These are phyloP conservation scores for Babylonia areolata DNA, from an alignment of 1,140 invertebrate genomes.

Conservation along the genomic window DNA sequence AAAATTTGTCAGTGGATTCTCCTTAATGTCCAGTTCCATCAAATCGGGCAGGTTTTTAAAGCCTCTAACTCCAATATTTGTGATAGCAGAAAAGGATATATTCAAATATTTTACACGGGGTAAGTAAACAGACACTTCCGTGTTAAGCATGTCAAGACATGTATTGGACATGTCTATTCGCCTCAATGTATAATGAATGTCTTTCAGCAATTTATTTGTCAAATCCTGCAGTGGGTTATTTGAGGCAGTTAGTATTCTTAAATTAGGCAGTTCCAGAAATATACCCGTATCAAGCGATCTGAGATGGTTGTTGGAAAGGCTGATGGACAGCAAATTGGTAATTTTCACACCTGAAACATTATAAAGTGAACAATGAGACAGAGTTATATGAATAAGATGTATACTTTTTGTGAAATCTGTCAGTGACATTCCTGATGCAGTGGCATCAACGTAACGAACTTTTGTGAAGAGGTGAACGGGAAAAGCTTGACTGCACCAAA, in stretches of 20 bases:
- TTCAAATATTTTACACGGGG: background rate
- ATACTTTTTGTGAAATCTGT: background rate
- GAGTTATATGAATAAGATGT: background rate
- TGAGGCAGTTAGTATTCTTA: slow-evolving; percentile 19
- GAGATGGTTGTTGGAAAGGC: slow-evolving; percentile 33
- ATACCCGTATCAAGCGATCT: background rate
- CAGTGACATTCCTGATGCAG: background rate
- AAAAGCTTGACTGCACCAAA: background rate
- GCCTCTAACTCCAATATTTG: background rate
- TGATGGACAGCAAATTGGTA: background rate
- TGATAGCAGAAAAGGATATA: background rate
- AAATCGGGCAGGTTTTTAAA: background rate
- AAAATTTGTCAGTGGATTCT: background rate
- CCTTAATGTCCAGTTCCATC: background rate
- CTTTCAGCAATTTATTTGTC: slow-evolving; percentile 6
- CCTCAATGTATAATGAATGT: background rate
- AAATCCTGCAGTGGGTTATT: background rate
- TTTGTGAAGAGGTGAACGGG: background rate
- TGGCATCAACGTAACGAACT: background rate
- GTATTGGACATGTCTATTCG: background rate
- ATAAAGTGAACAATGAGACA: background rate
- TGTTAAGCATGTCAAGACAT: background rate
- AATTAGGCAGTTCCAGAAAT: slow-evolving; percentile 16
- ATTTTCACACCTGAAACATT: slow-evolving; percentile 4
- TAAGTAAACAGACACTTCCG: slow-evolving; percentile 9